Percentiles rank a stretch among this genome's conserved stretches.
Conservation (phyloP, 2,888 invertebrate genomes). For the Adela reaumurella region DNA sequence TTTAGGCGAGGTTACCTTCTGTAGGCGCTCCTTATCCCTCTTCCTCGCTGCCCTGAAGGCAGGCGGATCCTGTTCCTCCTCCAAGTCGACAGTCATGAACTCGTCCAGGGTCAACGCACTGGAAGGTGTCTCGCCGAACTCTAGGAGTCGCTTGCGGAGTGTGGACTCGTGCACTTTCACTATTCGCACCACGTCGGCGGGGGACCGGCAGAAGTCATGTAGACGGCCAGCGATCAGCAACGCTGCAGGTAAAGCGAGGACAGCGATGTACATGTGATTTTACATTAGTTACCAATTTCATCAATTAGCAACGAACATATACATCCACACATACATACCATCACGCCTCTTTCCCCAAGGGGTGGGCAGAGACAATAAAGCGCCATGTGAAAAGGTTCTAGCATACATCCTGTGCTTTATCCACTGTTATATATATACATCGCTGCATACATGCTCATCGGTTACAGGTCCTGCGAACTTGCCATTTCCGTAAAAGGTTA, state of each 20-base stretch:
- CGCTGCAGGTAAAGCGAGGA: constrained; percentile 70
- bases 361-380: too few relatives aligned
- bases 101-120: constrained; percentile 93
- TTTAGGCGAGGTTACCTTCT: constrained; percentile 63
- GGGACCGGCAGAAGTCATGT: constrained; percentile 85
- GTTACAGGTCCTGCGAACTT: too few relatives aligned
- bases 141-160: constrained; percentile 82
- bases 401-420: too few relatives aligned
- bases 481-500: too few relatives aligned
- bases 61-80: constrained; percentile 94
- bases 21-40: constrained; percentile 80
- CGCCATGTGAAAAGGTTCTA: too few relatives aligned
- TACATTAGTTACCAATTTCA: too few relatives aligned
- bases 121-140: constrained; percentile 96
- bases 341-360: too few relatives aligned
- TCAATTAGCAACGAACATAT: too few relatives aligned
- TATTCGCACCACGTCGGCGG: constrained; percentile 86
- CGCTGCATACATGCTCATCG: too few relatives aligned
- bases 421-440: too few relatives aligned
- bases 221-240: constrained; percentile 90
- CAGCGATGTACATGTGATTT: too few relatives aligned
- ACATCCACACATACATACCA: too few relatives aligned
- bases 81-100: constrained; percentile 94
- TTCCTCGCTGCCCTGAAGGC: constrained; percentile 88
- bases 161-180: constrained; percentile 96